Evolutionary conservation across 2,113 vertebrate genomes (phyloP).

Genomic region (Poeciliopsis retropinna): DNA sequence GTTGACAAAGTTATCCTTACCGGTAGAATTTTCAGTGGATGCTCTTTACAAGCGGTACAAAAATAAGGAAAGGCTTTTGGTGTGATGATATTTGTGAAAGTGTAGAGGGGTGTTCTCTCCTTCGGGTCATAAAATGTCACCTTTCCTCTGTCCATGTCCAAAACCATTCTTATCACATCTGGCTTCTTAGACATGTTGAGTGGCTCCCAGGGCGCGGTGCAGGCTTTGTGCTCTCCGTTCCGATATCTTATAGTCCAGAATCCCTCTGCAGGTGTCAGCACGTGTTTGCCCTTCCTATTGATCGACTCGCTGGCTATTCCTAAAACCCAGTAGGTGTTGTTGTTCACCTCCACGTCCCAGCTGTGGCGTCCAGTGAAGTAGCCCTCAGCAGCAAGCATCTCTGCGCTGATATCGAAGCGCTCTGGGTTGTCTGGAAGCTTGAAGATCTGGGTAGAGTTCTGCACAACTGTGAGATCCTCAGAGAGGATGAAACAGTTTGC

Average conservation of each 20-base stretch:
- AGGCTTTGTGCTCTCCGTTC: conserved; percentile 82
- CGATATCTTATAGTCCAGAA: conserved; percentile 83
- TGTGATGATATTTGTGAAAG: conserved; percentile 71
- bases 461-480: conserved; percentile 74
- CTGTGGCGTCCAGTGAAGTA: conserved; percentile 74
- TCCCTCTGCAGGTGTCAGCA: conserved; percentile 80
- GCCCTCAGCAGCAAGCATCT: conserved; percentile 77
- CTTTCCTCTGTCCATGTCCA: conserved; percentile 81
- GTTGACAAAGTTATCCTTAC: conserved; percentile 57
- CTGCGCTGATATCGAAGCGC: conserved; percentile 80
- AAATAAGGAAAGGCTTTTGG: conserved; percentile 78
- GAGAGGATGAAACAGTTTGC: conserved; percentile 81
- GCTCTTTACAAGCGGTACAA: conserved; percentile 80
- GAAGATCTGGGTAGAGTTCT: conserved; percentile 74
- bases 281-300: conserved; percentile 80
- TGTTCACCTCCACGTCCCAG: conserved; percentile 81
- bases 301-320: conserved; percentile 79
- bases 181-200: conserved; percentile 73
- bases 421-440: conserved; percentile 81
- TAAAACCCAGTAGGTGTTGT: conserved; percentile 83
- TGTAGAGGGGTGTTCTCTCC: conserved; percentile 76
- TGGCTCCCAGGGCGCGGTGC: conserved; percentile 79
- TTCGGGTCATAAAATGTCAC: conserved; percentile 78
- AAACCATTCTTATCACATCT: conserved; percentile 70
- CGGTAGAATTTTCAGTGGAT: conserved; percentile 77